Conservation (phyloP, 2,113 vertebrate genomes). For the Patagioenas fasciata region DNA sequence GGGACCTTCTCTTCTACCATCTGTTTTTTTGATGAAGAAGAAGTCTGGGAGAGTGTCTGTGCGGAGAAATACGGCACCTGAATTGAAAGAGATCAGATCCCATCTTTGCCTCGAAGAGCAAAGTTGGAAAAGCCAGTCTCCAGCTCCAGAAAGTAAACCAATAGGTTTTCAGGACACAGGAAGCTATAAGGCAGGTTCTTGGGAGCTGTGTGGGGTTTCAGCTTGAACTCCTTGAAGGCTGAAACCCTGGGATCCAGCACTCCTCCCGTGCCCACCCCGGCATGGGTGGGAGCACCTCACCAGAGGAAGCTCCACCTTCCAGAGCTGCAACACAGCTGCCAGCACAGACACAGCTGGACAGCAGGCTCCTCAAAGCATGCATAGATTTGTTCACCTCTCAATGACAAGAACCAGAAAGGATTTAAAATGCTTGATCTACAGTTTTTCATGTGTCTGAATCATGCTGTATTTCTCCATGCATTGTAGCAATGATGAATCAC, state of each 20-base stretch:
- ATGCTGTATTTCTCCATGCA: neutral
- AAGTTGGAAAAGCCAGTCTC: neutral
- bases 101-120: neutral
- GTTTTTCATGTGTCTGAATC: neutral
- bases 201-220: neutral
- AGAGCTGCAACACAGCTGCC: neutral
- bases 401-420: neutral
- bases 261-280: neutral
- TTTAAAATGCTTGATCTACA: neutral
- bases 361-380: neutral
- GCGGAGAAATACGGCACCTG: neutral
- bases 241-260: fast-evolving
- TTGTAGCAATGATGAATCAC: neutral
- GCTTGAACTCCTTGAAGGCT: neutral
- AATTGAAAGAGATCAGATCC: neutral
- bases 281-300: neutral
- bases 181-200: neutral
- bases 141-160: neutral
- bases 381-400: neutral
- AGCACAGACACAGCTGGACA: neutral
- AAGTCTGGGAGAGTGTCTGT: neutral
- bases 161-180: neutral
- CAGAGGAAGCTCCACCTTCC: neutral
- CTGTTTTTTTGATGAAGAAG: neutral
- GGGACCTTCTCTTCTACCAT: neutral